A percentile compares a stretch with the other conserved stretches of the same genome.
Evolutionary conservation across 2,797 vertebrate species (phyloP).

Genomic region (Eulemur coronatus): DNA sequence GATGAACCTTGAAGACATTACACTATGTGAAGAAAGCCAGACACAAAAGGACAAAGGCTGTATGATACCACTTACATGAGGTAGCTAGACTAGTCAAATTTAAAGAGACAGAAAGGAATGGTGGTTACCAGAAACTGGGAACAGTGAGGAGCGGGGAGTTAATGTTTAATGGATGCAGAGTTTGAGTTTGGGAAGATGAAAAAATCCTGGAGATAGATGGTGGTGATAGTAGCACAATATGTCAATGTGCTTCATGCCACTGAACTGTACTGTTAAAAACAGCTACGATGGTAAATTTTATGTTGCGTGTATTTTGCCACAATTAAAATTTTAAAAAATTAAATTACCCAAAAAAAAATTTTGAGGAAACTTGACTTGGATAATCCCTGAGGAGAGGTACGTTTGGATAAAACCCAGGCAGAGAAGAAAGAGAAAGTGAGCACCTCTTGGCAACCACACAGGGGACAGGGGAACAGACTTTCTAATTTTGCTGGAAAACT

Average conservation of each 20-base stretch:
- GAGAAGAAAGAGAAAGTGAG: not conserved
- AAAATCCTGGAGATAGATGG: not conserved
- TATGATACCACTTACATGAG: not conserved
- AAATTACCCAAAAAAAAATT: not conserved
- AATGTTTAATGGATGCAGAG: not conserved
- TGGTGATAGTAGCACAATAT: accelerated
- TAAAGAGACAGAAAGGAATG: not conserved
- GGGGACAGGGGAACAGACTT: not conserved
- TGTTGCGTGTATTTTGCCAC: not conserved
- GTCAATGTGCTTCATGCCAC: not conserved
- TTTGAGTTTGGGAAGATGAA: not conserved
- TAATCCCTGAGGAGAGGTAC: not conserved
- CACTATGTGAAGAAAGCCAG: not conserved
- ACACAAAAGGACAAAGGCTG: not conserved
- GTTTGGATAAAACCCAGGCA: not conserved
- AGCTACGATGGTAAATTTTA: not conserved
- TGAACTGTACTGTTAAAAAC: not conserved
- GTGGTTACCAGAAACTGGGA: not conserved
- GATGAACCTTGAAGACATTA: not conserved
- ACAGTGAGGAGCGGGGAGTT: not conserved
- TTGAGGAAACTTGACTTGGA: not conserved
- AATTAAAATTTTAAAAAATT: not conserved
- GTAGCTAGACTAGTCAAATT: not conserved
- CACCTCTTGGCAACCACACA: not conserved
- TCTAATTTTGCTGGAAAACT: not conserved